Evolutionary conservation across 2,797 vertebrate genomes (phyloP), one percentile per base, ranked within the genome.

Genomic region (Uromys caudimaculatus): DNA sequence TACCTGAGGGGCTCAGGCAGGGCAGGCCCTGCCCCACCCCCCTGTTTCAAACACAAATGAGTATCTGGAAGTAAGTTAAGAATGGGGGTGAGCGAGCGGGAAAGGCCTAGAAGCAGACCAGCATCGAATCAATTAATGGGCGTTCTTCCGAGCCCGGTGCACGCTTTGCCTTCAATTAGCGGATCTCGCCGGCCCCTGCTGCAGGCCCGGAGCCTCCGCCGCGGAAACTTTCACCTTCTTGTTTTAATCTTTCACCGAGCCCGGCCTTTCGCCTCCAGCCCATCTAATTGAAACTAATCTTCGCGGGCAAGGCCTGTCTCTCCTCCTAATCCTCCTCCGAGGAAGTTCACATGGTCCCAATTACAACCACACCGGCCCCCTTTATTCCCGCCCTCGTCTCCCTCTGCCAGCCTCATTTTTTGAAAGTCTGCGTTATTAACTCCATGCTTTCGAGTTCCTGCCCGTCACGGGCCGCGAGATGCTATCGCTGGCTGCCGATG

Each of bases 241-340:
- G 98, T 98, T 99, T 98, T 98, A 98, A 98, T 99, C 99, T 99
- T 99, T 99, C 98, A 98, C 98, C 98, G 98, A 98, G 99, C 99
- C 98, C 98, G 99, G 98, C 99, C 99, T 98, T 99, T 98, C 98
- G 99, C 99, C 99, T 99, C 99, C 99, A 99, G 99, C 99, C 99
- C 99, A 99, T 99, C 99, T 99, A 99, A 99, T 99, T 99, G 99
- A 99, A 99, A 99, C 99, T 99, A 99, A 99, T 99, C 99, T 99
- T 98, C 98, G 98, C 98, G 99, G 99, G 99, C 99, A 99, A 99
- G 99, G 99, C 99, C 99, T 99, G 99, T 99, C 99, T 99, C 99
- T 99, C 99, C 98, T 98, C 98, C 99, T 99, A 99, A 99, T 99
- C 99, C 99, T 99, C 99, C 98, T 99, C 99, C 99, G 98, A 99